Conservation (phyloP, 30 jellyfish, hydroid and myxozoan genomes). For the Sanderia malayensis region DNA sequence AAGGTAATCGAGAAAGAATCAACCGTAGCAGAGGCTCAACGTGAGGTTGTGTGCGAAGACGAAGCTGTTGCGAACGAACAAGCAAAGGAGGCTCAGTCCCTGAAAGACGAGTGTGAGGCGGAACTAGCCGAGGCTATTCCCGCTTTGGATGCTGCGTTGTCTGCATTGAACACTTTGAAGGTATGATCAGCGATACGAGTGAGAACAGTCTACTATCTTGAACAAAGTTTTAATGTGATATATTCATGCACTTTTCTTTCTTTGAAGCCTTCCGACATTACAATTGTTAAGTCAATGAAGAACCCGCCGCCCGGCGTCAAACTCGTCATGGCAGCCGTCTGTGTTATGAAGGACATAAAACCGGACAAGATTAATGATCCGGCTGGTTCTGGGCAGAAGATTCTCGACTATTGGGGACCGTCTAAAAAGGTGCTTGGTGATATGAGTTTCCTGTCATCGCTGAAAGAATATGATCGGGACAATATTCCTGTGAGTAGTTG, state of each 20-base stretch:
- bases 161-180: conserved; percentile 95
- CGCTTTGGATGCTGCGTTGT: conserved; percentile 96
- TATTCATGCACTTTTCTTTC: too few relatives aligned
- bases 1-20: conserved; percentile 98
- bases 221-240: too few relatives aligned
- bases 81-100: conserved; percentile 95
- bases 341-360: conserved; percentile 92
- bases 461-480: conserved; percentile 88
- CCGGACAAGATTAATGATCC: conserved; percentile 95
- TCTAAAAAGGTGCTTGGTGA: conserved; percentile 97
- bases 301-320: conserved; percentile 98
- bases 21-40: conserved; percentile 91
- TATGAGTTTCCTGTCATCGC: conserved; percentile 79
- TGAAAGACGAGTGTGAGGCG: conserved; percentile 99
- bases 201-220: too few relatives aligned
- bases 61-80: conserved; percentile 97
- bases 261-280: conserved; percentile 92
- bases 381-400: conserved; percentile 95
- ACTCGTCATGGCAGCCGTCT: conserved; percentile 96
- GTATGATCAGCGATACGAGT: too few relatives aligned
- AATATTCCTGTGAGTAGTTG: conserved; percentile 82
- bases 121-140: conserved; percentile 99
- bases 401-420: conserved; percentile 98
- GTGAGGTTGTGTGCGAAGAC: conserved; percentile 92
- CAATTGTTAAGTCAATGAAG: conserved; percentile 98